Percentiles rank a stretch among this genome's conserved stretches.
These are phyloP conservation scores for Tapirus terrestris DNA, from an alignment of 2,113 vertebrate genomes.

Conservation along the genomic window DNA sequence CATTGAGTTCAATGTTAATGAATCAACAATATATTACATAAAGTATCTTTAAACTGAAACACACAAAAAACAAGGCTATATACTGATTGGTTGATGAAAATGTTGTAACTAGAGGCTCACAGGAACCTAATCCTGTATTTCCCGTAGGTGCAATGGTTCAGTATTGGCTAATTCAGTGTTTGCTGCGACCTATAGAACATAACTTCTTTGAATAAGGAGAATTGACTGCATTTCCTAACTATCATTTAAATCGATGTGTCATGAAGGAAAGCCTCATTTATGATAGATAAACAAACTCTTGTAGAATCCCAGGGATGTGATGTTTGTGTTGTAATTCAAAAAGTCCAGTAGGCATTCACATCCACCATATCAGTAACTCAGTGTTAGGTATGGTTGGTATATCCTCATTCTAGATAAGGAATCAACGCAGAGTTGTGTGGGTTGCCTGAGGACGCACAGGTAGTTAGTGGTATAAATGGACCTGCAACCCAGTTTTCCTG, in stretches of 20 bases:
- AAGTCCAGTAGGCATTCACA: neutral
- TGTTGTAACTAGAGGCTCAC: neutral
- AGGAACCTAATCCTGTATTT: neutral
- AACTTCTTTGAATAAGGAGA: neutral
- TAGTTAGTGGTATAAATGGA: neutral
- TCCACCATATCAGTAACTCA: neutral
- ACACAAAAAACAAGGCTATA: neutral
- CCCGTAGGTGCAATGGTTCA: neutral
- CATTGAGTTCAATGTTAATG: neutral
- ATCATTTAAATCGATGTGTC: neutral
- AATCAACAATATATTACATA: neutral
- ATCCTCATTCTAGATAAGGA: neutral
- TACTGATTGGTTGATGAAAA: neutral
- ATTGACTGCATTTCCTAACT: neutral
- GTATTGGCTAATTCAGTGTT: neutral
- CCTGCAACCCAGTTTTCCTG: neutral
- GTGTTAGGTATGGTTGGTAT: neutral
- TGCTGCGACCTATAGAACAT: neutral
- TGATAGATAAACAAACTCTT: neutral
- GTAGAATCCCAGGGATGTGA: neutral
- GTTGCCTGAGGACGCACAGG: neutral
- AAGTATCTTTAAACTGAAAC: neutral
- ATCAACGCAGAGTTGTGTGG: neutral
- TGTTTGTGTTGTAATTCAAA: neutral
- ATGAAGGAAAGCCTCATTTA: neutral